A percentile compares a stretch with the other conserved stretches of the same genome.
Evolutionary conservation across 2,888 invertebrate species (phyloP).

Genomic region (Gari tellinella): DNA sequence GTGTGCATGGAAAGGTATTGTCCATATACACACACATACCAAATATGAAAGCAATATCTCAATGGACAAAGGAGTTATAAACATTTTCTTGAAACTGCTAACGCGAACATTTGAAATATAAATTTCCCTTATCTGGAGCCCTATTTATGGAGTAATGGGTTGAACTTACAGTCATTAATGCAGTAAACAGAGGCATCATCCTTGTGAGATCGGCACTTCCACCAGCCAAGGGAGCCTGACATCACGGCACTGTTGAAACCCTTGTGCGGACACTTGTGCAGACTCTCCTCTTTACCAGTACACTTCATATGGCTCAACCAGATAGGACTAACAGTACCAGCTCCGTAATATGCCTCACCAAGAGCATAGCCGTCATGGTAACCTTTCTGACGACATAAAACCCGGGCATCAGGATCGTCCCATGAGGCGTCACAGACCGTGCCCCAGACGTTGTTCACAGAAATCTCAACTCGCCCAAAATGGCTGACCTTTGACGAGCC

Average conservation of each 20-base stretch:
- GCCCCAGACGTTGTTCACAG: slow-evolving; percentile 89
- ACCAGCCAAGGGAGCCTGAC: slow-evolving; percentile 54
- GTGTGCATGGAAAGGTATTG: too few relatives aligned
- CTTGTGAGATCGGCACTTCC: slow-evolving; percentile 68
- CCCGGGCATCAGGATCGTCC: slow-evolving; percentile 88
- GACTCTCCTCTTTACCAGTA: slow-evolving; percentile 66
- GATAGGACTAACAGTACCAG: slow-evolving; percentile 75
- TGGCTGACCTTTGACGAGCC: slow-evolving; percentile 46
- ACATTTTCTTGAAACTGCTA: too few relatives aligned
- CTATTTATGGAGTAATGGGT: too few relatives aligned
- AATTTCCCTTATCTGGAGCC: too few relatives aligned
- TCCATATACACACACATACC: too few relatives aligned
- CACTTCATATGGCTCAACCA: slow-evolving; percentile 79
- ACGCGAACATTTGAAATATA: too few relatives aligned
- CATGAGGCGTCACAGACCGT: slow-evolving; percentile 91
- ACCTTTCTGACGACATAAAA: slow-evolving; percentile 82
- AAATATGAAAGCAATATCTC: too few relatives aligned
- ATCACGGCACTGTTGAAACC: slow-evolving; percentile 70
- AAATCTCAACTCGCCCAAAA: slow-evolving; percentile 87
- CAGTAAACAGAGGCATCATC: slow-evolving; percentile 77
- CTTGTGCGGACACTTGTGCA: slow-evolving; percentile 74
- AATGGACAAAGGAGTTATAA: too few relatives aligned
- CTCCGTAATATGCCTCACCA: slow-evolving; percentile 62
- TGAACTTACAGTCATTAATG: slow-evolving; percentile 70
- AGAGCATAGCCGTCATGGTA: slow-evolving; percentile 73